Percentiles rank a stretch among this genome's conserved stretches.
Conservation (phyloP, 2,888 invertebrate genomes). For the Peribatodes rhomboidaria region DNA sequence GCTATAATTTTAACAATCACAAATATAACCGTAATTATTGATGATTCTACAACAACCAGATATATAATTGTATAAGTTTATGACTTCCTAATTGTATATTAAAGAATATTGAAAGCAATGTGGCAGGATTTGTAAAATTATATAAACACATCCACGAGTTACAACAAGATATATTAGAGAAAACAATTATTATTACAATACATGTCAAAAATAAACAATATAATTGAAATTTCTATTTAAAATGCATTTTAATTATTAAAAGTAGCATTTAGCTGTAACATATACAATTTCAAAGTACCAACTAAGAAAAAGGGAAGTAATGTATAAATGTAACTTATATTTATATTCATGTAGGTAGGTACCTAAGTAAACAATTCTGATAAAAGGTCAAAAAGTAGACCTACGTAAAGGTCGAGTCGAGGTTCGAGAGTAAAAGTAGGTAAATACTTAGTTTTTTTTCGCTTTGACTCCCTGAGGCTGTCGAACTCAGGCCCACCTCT, state of each 20-base stretch:
- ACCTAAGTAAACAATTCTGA: conserved; percentile 12
- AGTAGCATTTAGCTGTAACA: neutral
- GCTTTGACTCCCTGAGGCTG: conserved; percentile 58
- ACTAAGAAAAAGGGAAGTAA: neutral
- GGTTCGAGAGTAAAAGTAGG: conserved; percentile 1
- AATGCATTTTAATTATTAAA: neutral
- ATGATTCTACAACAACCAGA: conserved; percentile 35
- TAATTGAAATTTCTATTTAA: neutral
- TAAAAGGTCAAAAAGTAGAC: conserved; percentile 14
- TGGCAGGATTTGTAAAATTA: neutral
- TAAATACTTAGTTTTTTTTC: conserved; percentile 40
- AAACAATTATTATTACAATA: neutral
- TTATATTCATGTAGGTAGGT: neutral
- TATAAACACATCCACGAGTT: neutral
- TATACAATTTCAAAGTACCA: neutral
- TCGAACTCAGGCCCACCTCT: conserved; percentile 66
- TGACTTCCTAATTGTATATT: conserved; percentile 9
- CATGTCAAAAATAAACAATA: neutral
- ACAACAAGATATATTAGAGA: neutral
- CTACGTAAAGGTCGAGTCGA: conserved; percentile 14
- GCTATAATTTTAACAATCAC: conserved; percentile 79
- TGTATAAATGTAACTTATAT: too few species aligned
- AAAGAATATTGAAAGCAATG: conserved; percentile 5
- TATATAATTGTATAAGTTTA: conserved; percentile 25
- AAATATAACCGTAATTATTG: conserved; percentile 43